phyloP scores from a whole-genome alignment of 2,888 invertebrate species.

The Rhingia campestris region DNA sequence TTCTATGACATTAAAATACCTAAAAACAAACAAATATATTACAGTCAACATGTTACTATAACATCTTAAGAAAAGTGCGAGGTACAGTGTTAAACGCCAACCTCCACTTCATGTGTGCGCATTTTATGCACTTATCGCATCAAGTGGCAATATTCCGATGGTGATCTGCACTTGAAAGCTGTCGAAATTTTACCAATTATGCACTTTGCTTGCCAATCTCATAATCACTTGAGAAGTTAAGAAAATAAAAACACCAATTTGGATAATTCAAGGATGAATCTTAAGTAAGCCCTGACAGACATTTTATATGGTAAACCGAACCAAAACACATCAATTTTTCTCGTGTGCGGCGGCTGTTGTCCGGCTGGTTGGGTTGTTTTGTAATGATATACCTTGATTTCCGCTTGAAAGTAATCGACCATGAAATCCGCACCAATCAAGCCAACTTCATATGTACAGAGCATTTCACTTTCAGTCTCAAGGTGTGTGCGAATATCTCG shows the following conservation, averaged over 20 bases:
- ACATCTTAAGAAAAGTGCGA: no score
- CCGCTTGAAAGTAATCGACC: constrained; percentile 70
- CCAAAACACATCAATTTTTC: constrained; percentile 9
- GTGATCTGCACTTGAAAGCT: constrained; percentile 21
- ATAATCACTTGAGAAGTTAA: constrained; percentile 33
- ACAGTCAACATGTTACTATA: no score
- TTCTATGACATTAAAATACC: no score
- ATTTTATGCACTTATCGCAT: constrained; percentile 8
- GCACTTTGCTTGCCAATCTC: constrained; percentile 23
- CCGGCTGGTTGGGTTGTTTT: constrained; percentile 26
- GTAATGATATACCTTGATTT: constrained; percentile 55
- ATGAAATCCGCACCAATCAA: constrained; percentile 63
- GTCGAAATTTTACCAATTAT: constrained; percentile 28
- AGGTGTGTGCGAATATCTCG: constrained; percentile 47
- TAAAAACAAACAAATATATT: no score
- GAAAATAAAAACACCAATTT: constrained; percentile 25
- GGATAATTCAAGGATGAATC: constrained; percentile 49
- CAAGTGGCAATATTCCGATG: constrained; percentile 5
- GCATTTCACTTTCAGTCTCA: constrained; percentile 66
- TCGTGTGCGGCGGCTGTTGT: neutral
- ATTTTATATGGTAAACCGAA: neutral
- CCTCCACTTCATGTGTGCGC: neutral
- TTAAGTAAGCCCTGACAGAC: constrained; percentile 21
- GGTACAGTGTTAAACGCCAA: no score
- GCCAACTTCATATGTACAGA: constrained; percentile 35